These are phyloP conservation scores for Eupithecia pulchellata DNA, from an alignment of 2,888 invertebrate genomes.

Conservation along the genomic window DNA sequence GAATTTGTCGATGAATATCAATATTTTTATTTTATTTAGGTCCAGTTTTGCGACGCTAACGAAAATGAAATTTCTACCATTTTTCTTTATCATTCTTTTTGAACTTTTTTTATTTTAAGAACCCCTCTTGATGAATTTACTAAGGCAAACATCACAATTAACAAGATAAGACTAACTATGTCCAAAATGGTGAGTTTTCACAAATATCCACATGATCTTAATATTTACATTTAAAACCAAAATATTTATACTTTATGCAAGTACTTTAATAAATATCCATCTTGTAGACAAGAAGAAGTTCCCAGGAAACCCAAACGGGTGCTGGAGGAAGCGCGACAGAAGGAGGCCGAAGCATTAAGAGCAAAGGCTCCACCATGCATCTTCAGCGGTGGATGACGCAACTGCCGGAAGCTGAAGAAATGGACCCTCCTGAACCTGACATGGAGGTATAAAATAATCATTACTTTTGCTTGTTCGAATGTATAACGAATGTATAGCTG, in stretches of 20 bases:
- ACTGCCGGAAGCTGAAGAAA: slow-evolving; percentile 86
- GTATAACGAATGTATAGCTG: no score
- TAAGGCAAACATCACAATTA: not conserved
- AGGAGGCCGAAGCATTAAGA: slow-evolving; percentile 79
- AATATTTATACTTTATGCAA: not conserved
- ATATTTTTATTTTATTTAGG: slow-evolving; percentile 61
- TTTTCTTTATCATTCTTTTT: slow-evolving; percentile 66
- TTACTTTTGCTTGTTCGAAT: no score
- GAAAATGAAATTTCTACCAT: slow-evolving; percentile 71
- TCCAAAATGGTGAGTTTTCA: slow-evolving; percentile 29
- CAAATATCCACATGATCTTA: slow-evolving; percentile 57
- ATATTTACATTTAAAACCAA: not conserved
- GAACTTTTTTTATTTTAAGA: slow-evolving; percentile 14
- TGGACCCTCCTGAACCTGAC: slow-evolving; percentile 82
- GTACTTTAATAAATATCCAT: not conserved
- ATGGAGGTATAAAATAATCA: slow-evolving; percentile 80
- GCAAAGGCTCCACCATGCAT: slow-evolving; percentile 90
- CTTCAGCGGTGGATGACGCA: slow-evolving; percentile 93
- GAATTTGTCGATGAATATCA: slow-evolving; percentile 73
- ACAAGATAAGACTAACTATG: not conserved
- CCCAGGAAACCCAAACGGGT: slow-evolving; percentile 78
- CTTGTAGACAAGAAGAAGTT: slow-evolving; percentile 75
- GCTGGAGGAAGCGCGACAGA: slow-evolving; percentile 72
- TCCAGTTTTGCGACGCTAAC: slow-evolving; percentile 76
- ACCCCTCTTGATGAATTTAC: not conserved